Evolutionary conservation across 2,888 invertebrate genomes (phyloP).

Genomic region (Amblyjoppa fuscipennis): DNA sequence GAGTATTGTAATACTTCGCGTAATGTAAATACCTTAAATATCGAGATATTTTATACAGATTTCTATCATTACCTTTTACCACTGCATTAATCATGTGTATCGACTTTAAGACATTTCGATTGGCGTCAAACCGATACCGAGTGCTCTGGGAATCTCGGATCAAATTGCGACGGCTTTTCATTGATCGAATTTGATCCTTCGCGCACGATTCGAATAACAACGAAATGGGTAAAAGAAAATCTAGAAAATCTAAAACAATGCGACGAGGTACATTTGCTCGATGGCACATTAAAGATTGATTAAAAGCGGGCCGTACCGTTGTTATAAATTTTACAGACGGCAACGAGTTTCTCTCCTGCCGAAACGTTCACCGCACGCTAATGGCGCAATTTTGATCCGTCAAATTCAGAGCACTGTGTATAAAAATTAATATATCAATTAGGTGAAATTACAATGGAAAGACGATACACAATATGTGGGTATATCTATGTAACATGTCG

Average conservation of each 20-base stretch:
- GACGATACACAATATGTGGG: conserved; percentile 50
- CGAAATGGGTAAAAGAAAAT: neutral
- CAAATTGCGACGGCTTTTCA: neutral
- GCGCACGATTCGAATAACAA: neutral
- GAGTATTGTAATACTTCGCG: conserved; percentile 57
- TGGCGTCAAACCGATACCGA: neutral
- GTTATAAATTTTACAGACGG: neutral
- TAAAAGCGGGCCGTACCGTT: neutral
- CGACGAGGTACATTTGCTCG: neutral
- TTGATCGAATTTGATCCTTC: neutral
- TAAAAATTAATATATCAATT: conserved; percentile 18
- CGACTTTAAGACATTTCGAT: neutral
- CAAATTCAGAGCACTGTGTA: conserved; percentile 18
- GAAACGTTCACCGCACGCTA: neutral
- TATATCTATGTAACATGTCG: conserved; percentile 62
- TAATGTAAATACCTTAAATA: conserved; percentile 80
- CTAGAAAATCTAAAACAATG: neutral
- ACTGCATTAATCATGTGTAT: conserved; percentile 73
- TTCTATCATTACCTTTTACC: conserved; percentile 76
- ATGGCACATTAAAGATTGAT: neutral
- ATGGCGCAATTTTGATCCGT: neutral
- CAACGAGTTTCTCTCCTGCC: neutral
- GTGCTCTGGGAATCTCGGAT: neutral
- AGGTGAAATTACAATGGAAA: conserved; percentile 16
- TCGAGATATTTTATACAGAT: conserved; percentile 84